These are phyloP conservation scores for Anorthoa munda DNA, from an alignment of 2,888 invertebrate species.

Conservation along the genomic window DNA sequence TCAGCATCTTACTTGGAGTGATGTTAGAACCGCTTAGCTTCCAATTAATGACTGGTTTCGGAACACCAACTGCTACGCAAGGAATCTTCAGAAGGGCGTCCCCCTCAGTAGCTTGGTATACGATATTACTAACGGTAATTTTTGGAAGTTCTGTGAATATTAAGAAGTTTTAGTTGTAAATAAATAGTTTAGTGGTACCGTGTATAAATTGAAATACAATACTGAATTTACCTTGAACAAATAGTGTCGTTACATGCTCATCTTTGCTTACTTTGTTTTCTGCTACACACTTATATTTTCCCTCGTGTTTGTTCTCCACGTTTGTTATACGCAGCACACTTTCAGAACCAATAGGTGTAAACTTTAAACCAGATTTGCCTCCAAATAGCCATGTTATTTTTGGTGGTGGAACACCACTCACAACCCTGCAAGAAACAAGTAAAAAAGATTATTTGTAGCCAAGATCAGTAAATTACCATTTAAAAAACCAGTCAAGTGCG, in stretches of 20 bases:
- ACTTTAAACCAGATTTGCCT: constrained; percentile 12
- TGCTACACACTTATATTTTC: constrained; percentile 52
- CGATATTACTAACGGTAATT: constrained; percentile 22
- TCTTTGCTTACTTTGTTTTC: constrained; percentile 19
- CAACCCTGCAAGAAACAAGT: constrained; percentile 29
- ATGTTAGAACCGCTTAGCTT: constrained; percentile 23
- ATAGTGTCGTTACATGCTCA: constrained; percentile 39
- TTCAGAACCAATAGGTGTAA: constrained; percentile 5
- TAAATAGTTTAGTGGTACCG: neutral
- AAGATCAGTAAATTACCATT: too few species aligned
- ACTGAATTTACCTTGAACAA: constrained; percentile 38
- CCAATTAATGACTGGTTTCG: constrained; percentile 54
- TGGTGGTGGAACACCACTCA: constrained; percentile 46
- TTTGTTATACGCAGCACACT: constrained; percentile 29
- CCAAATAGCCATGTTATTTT: constrained; percentile 49
- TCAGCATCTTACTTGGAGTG: constrained; percentile 30
- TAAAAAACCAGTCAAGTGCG: too few species aligned
- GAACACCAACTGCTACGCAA: constrained; percentile 46
- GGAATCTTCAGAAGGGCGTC: constrained; percentile 43
- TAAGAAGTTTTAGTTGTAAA: neutral
- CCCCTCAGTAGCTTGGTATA: constrained; percentile 47
- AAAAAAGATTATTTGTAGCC: neutral
- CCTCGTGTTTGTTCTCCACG: constrained; percentile 27
- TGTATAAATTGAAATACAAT: neutral
- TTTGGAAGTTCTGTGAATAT: constrained; percentile 45